Evolutionary conservation across 2,113 vertebrate genomes (phyloP), one percentile per base, ranked within the genome.

Genomic region (Syngnathus scovelli): DNA sequence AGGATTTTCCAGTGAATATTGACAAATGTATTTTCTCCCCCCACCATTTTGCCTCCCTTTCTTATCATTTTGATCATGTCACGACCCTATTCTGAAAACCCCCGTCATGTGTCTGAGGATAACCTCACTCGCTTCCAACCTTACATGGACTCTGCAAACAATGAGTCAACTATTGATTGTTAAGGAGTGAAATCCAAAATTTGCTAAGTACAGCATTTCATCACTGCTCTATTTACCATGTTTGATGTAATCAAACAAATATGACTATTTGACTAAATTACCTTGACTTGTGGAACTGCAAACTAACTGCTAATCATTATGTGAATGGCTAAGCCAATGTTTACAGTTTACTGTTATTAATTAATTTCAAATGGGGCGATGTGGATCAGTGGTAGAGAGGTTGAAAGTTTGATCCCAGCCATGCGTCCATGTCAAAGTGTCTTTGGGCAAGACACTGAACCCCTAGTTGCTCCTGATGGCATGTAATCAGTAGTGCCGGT

Each of bases 91-190:
- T 56, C 27, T 43, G 16, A 64, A 61, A 16, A 15, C 39, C 7
- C 27, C 3, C 5, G 52, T 7, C 5, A 2, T 46, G 1, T 7
- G 18, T 21, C 8, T n/a, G 36, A 41, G 11, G 36, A 70, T 39
- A 0, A 33, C 33, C 59, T 55, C 7, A 41, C 36, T n/a, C 5
- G 44, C 55, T 33, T 27, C 43, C 52, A 9, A 2, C 43, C 10
- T 12, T 16, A 51, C 39, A 11, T 67, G 36, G 71, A 78, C 62
- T 70, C 58, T 36, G 54, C 8, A 70, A 67, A 58, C 10, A 70
- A 49, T 74, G 10, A 66, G 54, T 77, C 6, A 82, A 41, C 66
- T 66, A 75, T 66, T 81, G 37, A 72, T 77, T 59, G 39, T 33
- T 37, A 10, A 68, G 72, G 76, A 72, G 38, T 39, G 19, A 61